phyloP scores from a whole-genome alignment of 37 sponge, comb jelly and placozoan genomes.

The Beroe forskalii region DNA sequence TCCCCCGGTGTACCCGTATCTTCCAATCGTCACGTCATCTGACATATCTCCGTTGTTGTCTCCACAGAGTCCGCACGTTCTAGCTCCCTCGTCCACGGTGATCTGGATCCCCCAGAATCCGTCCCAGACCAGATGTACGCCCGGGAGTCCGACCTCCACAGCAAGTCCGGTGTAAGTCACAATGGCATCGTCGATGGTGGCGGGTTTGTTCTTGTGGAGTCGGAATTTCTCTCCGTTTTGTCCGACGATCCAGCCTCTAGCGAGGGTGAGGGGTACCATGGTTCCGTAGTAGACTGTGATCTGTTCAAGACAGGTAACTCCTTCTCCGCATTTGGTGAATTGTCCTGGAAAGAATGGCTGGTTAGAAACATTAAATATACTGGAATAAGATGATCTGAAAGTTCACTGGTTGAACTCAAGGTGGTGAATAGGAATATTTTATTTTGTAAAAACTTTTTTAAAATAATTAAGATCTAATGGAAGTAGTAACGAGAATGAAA shows the following conservation, averaged over 20 bases:
- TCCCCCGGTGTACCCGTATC: constrained; percentile 16
- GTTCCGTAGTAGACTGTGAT: not conserved
- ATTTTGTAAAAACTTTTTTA: too few relatives aligned
- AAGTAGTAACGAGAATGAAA: too few relatives aligned
- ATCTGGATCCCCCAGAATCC: constrained; percentile 56
- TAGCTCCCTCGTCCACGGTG: not conserved
- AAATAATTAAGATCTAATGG: too few relatives aligned
- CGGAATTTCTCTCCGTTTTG: constrained; percentile 43
- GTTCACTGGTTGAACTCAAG: too few relatives aligned
- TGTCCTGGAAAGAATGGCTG: not conserved
- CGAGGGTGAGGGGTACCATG: not conserved
- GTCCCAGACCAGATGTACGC: not conserved
- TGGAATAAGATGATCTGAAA: too few relatives aligned
- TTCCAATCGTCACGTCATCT: not conserved
- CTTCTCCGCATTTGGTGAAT: constrained; percentile 10
- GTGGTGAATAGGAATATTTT: too few relatives aligned
- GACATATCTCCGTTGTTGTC: not conserved
- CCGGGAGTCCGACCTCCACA: not conserved
- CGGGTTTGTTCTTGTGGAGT: not conserved
- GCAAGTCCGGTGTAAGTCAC: constrained; percentile 2
- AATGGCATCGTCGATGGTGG: not conserved
- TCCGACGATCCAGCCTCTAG: constrained; percentile 18
- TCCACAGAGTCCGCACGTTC: constrained; percentile 19
- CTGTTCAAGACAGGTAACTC: constrained; percentile 32
- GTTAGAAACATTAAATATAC: too few relatives aligned